Percentiles rank a stretch among this genome's conserved stretches.
phyloP scores from a whole-genome alignment of 2,888 invertebrate genomes.

The Torymus texanus region DNA sequence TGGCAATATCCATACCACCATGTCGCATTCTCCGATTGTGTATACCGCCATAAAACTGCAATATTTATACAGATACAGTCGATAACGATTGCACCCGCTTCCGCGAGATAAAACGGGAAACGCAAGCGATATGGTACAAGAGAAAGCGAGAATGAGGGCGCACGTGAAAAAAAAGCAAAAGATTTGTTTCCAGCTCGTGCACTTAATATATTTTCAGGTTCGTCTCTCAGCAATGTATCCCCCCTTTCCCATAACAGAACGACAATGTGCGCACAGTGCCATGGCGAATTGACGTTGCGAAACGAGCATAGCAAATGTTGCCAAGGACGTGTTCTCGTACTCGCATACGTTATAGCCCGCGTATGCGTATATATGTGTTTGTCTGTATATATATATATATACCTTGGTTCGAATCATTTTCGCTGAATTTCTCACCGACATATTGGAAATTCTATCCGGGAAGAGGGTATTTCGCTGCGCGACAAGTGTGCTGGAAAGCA shows the following conservation, averaged over 20 bases:
- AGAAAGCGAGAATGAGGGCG: too few relatives aligned
- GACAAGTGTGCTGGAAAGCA: constrained; percentile 50
- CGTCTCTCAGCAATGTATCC: not conserved
- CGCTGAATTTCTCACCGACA: constrained; percentile 53
- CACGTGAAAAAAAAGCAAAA: not conserved
- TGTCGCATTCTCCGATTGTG: too few relatives aligned
- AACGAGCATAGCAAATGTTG: constrained; percentile 45
- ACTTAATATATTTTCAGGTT: constrained; percentile 18
- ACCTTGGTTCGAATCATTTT: constrained; percentile 50
- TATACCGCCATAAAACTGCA: too few relatives aligned
- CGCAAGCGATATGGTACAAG: too few relatives aligned
- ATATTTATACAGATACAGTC: too few relatives aligned
- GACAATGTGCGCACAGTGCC: not conserved
- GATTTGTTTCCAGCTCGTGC: not conserved
- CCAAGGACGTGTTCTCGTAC: constrained; percentile 10
- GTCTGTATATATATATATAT: constrained; percentile 1
- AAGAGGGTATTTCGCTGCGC: not conserved
- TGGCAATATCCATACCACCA: too few relatives aligned
- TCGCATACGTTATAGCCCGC: not conserved
- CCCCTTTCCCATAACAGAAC: not conserved
- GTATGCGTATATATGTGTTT: not conserved
- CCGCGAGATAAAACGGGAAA: too few relatives aligned
- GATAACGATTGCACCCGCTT: too few relatives aligned
- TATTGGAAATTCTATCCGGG: constrained; percentile 47
- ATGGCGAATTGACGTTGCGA: constrained; percentile 7